Evolutionary conservation across 2,888 invertebrate species (phyloP), one percentile per base, ranked within the genome.

Genomic region (Metopia argyrocephala): DNA sequence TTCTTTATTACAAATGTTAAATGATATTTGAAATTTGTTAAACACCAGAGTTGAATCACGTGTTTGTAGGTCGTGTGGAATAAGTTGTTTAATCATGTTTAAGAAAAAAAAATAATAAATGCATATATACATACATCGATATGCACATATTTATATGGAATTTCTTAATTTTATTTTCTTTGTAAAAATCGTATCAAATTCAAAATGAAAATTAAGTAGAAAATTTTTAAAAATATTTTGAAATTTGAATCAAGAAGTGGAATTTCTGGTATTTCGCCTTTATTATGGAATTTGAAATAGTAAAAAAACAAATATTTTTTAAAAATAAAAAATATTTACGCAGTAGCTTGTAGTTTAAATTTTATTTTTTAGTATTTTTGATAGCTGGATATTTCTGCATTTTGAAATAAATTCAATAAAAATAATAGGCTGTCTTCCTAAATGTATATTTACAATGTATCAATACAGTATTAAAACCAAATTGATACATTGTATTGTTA

Each of bases 1-100:
- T 75, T 75, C 45, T 66, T 74, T 18, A 23, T 74, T 65, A 7
- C 48, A 56, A 65, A 56, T 5, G 20, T 15, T 56, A 18, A n/a
- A 31, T 31, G 12, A 25, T 20, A 20, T 57, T 65, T 25, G 48
- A 31, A n/a, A 28, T 31, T 45, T 64, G 2, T 57, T 15, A 21
- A 38, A 38, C 27, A 45, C 25, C 12, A 18, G 5, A 38, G 21
- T 50, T 59, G 7, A 38, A 48, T 59, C 65, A 74, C 59, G 50
- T 57, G 50, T 20, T 38, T 48, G 27, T 31, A 57, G 27, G 27
- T 9, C 27, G 12, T 28, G 20, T 21, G 5, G 21, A 50, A 50
- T n/a, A 6, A 7, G n/a, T 31, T 1, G 9, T 31, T 31, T 31
- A 15, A 38, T 38, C 38, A 12, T 38, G 31, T 15, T 2, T 38